A percentile compares a stretch with the other conserved stretches of the same genome.
Evolutionary conservation across 2,888 invertebrate species (phyloP).

Genomic region (Rhyacophila evoluta): DNA sequence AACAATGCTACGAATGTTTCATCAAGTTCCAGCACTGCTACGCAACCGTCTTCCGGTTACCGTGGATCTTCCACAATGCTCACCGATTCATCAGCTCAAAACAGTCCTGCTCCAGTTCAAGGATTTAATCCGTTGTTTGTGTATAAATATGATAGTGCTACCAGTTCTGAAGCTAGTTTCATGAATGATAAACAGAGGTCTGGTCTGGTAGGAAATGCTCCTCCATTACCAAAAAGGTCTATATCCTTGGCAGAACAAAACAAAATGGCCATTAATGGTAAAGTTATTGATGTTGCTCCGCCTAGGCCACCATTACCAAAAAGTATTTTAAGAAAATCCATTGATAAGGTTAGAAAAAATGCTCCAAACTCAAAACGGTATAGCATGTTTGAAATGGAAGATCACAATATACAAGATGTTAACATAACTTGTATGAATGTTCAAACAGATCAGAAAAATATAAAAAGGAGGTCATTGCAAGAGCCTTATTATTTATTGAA

Average conservation of each 20-base stretch:
- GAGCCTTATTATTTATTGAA: slow-evolving; percentile 77
- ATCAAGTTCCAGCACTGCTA: slow-evolving; percentile 78
- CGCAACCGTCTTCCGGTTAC: slow-evolving; percentile 88
- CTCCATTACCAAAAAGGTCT: slow-evolving; percentile 77
- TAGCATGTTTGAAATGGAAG: slow-evolving; percentile 84
- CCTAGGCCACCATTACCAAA: slow-evolving; percentile 80
- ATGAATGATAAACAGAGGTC: slow-evolving; percentile 70
- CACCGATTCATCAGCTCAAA: slow-evolving; percentile 80
- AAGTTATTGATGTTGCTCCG: slow-evolving; percentile 71
- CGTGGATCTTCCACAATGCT: slow-evolving; percentile 87
- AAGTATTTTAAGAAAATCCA: slow-evolving; percentile 77
- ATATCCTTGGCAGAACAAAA: slow-evolving; percentile 72
- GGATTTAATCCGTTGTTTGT: slow-evolving; percentile 81
- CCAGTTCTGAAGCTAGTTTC: slow-evolving; percentile 80
- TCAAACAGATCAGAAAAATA: slow-evolving; percentile 68
- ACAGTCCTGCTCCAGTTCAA: slow-evolving; percentile 73
- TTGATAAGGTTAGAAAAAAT: slow-evolving; percentile 69
- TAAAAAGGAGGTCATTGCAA: slow-evolving; percentile 80
- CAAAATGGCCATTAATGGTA: slow-evolving; percentile 60
- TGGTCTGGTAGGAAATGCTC: slow-evolving; percentile 61
- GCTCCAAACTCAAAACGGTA: slow-evolving; percentile 74
- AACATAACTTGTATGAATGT: slow-evolving; percentile 64
- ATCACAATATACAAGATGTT: slow-evolving; percentile 66
- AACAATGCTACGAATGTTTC: slow-evolving; percentile 71
- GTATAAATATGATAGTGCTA: slow-evolving; percentile 84